Evolutionary conservation across 2,797 vertebrate species (phyloP).

Genomic region (Sebastes taczanowskii): DNA sequence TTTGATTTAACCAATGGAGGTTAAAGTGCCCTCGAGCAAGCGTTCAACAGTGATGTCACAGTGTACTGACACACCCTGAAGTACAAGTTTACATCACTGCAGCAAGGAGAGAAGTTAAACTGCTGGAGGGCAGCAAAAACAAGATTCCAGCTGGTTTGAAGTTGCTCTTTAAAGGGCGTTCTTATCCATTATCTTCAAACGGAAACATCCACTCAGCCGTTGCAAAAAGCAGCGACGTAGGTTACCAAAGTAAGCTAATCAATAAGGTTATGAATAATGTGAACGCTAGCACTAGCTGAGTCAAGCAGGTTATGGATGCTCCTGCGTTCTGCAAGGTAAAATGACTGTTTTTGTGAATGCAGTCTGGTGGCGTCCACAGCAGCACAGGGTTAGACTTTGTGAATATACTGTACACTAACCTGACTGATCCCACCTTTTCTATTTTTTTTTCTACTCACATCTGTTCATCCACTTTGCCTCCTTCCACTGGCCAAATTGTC

Average conservation of each 20-base stretch:
- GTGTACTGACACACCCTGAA: neutral
- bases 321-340: no score
- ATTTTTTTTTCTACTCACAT: conserved; percentile 33
- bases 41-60: neutral
- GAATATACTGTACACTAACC: neutral
- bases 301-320: no score
- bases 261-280: no score
- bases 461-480: conserved; percentile 58
- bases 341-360: no score
- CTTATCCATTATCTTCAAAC: no score
- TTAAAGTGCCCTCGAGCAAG: neutral
- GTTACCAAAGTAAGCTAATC: no score
- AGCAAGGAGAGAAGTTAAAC: neutral
- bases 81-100: neutral
- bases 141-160: neutral
- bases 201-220: no score
- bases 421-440: neutral
- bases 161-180: neutral
- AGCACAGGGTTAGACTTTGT: neutral
- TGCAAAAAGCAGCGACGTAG: no score
- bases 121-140: neutral
- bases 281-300: no score
- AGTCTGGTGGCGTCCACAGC: no score
- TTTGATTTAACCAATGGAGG: neutral
- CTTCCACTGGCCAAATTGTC: conserved; percentile 5